Evolutionary conservation across 2,113 vertebrate species (phyloP).

Genomic region (Leptocoma aspasia): DNA sequence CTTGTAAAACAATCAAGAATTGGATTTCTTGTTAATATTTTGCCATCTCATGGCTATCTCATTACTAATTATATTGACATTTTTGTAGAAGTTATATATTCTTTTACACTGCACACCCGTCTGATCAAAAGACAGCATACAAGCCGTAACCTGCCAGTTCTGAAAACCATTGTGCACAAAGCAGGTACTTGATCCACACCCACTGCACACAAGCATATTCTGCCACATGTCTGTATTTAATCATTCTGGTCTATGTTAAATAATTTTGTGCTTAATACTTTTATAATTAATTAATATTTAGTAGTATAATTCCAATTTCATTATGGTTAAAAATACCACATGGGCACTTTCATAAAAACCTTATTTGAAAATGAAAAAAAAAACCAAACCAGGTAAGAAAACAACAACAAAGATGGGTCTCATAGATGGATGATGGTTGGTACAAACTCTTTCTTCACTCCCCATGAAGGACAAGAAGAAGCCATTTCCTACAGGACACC

Average conservation of each 20-base stretch:
- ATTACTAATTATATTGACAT: not conserved
- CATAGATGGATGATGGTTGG: accelerated
- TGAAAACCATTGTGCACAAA: conserved; percentile 3
- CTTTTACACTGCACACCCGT: not conserved
- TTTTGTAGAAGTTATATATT: not conserved
- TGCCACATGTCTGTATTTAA: not conserved
- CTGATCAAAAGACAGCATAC: not conserved
- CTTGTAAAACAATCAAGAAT: conserved; percentile 10
- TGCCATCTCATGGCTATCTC: not conserved
- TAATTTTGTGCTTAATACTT: not conserved
- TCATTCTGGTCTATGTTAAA: not conserved
- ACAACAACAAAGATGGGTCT: not conserved
- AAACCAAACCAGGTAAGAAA: not conserved
- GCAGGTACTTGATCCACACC: not conserved
- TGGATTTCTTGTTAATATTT: conserved; percentile 26
- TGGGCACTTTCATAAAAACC: not conserved
- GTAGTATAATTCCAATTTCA: not conserved
- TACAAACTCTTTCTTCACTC: not conserved
- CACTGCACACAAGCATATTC: not conserved
- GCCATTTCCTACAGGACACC: not conserved
- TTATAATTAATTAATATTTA: not conserved
- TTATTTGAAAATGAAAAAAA: not conserved
- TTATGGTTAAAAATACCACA: not conserved
- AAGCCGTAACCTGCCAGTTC: not conserved
- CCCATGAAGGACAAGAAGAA: not conserved